phyloP scores from a whole-genome alignment of 2,888 invertebrate genomes.

The Dusona sp. region DNA sequence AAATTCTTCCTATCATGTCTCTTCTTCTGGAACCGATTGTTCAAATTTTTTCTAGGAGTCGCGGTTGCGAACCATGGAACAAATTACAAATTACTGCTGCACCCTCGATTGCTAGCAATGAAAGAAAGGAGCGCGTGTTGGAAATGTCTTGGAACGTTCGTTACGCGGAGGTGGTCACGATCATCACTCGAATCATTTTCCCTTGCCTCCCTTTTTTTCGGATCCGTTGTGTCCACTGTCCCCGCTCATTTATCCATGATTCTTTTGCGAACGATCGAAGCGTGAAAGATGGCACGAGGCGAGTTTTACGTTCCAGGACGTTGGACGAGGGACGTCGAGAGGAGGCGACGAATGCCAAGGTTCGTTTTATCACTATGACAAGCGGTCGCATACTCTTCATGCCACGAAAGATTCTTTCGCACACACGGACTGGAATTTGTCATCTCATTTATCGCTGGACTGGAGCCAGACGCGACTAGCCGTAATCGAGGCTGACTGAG shows the following conservation, averaged over 20 bases:
- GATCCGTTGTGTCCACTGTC: slow-evolving; percentile 10
- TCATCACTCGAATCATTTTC: slow-evolving; percentile 53
- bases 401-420: slow-evolving; percentile 20
- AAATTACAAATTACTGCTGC: slow-evolving; percentile 3
- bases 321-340: slow-evolving; percentile 18
- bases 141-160: slow-evolving; percentile 56
- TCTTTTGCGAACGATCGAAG: slow-evolving; percentile 48
- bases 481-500: not conserved
- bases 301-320: slow-evolving; percentile 46
- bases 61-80: not conserved
- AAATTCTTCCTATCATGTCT: not conserved
- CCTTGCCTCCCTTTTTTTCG: slow-evolving; percentile 22
- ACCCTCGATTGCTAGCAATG: not conserved
- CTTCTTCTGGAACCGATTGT: not conserved
- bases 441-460: slow-evolving; percentile 58
- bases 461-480: slow-evolving; percentile 22
- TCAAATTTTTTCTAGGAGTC: not conserved
- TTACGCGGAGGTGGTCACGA: slow-evolving; percentile 56
- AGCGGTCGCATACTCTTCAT: slow-evolving; percentile 33
- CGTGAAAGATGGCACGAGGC: slow-evolving; percentile 47
- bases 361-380: slow-evolving; percentile 36
- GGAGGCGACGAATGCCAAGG: slow-evolving; percentile 23
- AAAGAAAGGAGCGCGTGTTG: slow-evolving; percentile 54
- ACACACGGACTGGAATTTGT: slow-evolving; percentile 39
- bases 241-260: slow-evolving; percentile 34